phyloP scores from a whole-genome alignment of 2,113 vertebrate genomes.

The Anarhynchus alexandrinus region DNA sequence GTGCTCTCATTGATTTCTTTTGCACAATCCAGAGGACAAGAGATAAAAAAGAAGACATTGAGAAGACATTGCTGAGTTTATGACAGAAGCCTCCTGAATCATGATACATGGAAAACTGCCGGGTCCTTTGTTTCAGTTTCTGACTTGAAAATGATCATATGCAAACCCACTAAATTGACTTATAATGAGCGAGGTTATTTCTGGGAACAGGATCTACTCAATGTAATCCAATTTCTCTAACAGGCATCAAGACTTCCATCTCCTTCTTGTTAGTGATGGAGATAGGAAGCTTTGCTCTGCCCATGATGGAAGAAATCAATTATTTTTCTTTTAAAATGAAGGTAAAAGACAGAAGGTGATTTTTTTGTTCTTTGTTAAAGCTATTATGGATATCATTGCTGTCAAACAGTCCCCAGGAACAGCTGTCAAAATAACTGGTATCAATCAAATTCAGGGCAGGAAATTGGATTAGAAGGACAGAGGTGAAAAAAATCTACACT shows the following conservation, averaged over 20 bases:
- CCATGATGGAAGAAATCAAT: not conserved
- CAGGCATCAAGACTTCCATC: not conserved
- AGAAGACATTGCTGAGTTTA: not conserved
- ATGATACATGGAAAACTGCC: not conserved
- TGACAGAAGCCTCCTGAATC: not conserved
- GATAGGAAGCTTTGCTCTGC: not conserved
- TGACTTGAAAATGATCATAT: not conserved
- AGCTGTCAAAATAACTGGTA: not conserved
- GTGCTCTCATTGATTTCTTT: not conserved
- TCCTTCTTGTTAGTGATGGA: not conserved
- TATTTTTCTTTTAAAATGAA: not conserved
- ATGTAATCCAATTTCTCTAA: constrained; percentile 57
- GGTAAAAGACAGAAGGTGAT: not conserved
- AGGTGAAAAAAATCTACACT: not conserved
- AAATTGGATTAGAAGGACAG: not conserved
- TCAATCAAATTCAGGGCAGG: not conserved
- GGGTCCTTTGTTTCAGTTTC: not conserved
- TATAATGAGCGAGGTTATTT: constrained; percentile 21
- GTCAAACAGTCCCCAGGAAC: not conserved
- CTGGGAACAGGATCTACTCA: constrained; percentile 31
- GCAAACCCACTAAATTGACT: not conserved
- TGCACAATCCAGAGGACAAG: not conserved
- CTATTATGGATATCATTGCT: not conserved
- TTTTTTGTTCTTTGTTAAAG: not conserved
- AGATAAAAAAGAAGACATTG: not conserved